Conservation (phyloP, 2,797 vertebrate genomes). For the Amblyraja radiata region DNA sequence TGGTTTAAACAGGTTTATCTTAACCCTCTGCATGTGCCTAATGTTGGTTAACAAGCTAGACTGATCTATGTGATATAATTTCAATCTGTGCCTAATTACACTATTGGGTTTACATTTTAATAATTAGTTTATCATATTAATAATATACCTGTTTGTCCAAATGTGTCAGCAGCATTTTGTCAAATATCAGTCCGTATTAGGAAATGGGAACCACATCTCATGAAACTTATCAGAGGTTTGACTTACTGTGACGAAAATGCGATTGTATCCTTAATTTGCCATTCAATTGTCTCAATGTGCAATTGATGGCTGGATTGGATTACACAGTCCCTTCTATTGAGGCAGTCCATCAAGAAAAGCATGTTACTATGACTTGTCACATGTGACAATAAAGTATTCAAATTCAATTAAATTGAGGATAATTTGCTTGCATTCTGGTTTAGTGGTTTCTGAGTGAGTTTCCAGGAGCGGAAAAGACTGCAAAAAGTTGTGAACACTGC, state of each 20-base stretch:
- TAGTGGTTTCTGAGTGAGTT: too few relatives aligned
- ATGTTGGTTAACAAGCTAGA: neutral
- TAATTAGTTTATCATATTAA: neutral
- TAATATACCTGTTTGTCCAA: neutral
- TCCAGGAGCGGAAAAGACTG: too few relatives aligned
- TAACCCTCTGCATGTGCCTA: neutral
- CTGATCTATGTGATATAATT: neutral
- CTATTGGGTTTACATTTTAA: neutral
- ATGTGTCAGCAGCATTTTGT: neutral
- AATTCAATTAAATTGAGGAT: too few relatives aligned
- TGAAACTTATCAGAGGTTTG: neutral
- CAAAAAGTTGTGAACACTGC: too few relatives aligned
- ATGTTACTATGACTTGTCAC: too few relatives aligned
- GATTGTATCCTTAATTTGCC: neutral
- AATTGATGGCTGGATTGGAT: neutral
- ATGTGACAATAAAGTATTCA: too few relatives aligned
- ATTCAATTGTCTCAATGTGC: neutral
- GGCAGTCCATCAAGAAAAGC: too few relatives aligned
- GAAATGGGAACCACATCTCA: neutral
- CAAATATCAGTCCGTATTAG: neutral
- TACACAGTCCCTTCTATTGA: too few relatives aligned
- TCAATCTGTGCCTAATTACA: neutral
- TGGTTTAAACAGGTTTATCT: neutral
- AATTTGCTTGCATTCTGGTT: too few relatives aligned
- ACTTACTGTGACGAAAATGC: neutral